These are phyloP conservation scores for Clupea harengus DNA, from an alignment of 2,113 vertebrate genomes.

Conservation along the genomic window DNA sequence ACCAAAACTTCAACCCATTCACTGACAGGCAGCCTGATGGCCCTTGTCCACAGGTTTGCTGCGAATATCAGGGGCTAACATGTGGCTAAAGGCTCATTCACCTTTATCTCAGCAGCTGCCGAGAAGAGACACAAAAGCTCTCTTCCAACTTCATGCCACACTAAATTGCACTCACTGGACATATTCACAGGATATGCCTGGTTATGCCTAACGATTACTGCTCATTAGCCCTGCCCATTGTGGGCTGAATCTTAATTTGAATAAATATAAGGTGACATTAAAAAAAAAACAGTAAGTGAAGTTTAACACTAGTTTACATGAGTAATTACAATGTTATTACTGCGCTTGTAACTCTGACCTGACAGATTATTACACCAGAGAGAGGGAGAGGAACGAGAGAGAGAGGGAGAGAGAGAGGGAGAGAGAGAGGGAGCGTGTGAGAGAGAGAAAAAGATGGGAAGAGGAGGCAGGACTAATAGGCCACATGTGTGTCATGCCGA, in stretches of 20 bases:
- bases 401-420: constrained; percentile 20
- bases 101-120: background rate
- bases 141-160: background rate
- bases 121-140: background rate
- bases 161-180: background rate
- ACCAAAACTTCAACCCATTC: too few species aligned
- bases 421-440: background rate
- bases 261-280: background rate
- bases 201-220: background rate
- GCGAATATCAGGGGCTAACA: background rate
- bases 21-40: too few species aligned
- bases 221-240: background rate
- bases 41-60: too few species aligned
- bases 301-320: background rate
- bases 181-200: background rate
- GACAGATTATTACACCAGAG: background rate
- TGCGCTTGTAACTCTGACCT: background rate
- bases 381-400: background rate
- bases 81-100: background rate
- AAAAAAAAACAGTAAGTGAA: background rate
- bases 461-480: background rate
- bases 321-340: constrained; percentile 1
- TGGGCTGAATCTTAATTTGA: background rate
- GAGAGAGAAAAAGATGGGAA: background rate
- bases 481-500: constrained; percentile 11